Evolutionary conservation across 2,888 invertebrate genomes (phyloP).

Genomic region (Campopleginae sp.): DNA sequence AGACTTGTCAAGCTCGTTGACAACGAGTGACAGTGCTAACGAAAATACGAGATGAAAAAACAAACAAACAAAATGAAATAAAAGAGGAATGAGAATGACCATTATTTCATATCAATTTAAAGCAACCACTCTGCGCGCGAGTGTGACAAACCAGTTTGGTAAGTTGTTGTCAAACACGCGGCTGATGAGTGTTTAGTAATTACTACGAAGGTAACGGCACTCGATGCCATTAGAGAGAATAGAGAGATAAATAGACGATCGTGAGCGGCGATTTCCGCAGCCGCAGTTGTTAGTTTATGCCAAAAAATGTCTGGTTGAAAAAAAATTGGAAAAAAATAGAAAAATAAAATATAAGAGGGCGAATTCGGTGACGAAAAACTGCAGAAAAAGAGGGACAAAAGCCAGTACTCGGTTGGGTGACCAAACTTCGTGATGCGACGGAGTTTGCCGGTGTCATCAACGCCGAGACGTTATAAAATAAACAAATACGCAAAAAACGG

Average conservation of each 20-base stretch:
- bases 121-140: not conserved
- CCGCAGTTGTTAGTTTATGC: not conserved
- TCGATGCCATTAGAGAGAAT: not conserved
- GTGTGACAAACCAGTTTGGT: slow-evolving; percentile 25
- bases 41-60: slow-evolving; percentile 11
- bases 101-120: slow-evolving; percentile 23
- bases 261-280: not conserved
- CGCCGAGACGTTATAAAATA: not conserved
- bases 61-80: slow-evolving; percentile 1
- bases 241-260: not conserved
- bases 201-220: not conserved
- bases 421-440: too few species aligned
- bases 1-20: slow-evolving; percentile 70
- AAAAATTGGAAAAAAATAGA: not conserved
- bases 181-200: not conserved
- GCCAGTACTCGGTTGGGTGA: too few species aligned
- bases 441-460: too few species aligned
- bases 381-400: too few species aligned
- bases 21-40: slow-evolving; percentile 70
- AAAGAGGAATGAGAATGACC: not conserved
- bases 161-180: slow-evolving; percentile 17
- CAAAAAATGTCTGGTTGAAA: not conserved
- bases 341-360: too few species aligned
- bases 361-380: too few species aligned
- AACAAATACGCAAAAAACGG: not conserved